These are phyloP conservation scores for Poecilia gillii DNA, from an alignment of 2,797 vertebrate genomes.

Conservation along the genomic window DNA sequence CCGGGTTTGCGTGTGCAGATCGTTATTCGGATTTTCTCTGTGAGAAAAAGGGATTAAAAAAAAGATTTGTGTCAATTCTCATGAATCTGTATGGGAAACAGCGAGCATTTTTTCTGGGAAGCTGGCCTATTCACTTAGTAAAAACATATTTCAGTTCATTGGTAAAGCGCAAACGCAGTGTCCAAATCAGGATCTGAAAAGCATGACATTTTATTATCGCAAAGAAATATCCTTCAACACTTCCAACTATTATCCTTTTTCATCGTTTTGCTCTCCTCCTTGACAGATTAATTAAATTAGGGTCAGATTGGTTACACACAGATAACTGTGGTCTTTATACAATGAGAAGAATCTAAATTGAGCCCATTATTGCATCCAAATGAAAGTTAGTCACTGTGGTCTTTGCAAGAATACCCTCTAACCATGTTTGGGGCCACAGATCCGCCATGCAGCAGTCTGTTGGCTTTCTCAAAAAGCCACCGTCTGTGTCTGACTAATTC, in stretches of 20 bases:
- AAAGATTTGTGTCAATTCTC: constrained; percentile 74
- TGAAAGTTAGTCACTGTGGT: constrained; percentile 59
- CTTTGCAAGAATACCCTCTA: constrained; percentile 43
- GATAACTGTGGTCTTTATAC: constrained; percentile 48
- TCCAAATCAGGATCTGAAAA: constrained; percentile 37
- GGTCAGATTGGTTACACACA: constrained; percentile 49
- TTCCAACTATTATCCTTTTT: constrained; percentile 18
- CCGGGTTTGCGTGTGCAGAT: constrained; percentile 74
- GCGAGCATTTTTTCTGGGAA: constrained; percentile 71
- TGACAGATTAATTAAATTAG: constrained; percentile 55
- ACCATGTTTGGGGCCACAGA: constrained; percentile 53
- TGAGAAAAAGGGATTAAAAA: constrained; percentile 71
- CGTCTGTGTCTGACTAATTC: constrained; percentile 45
- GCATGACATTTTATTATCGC: constrained; percentile 31
- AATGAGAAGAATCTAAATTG: constrained; percentile 43
- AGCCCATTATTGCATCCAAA: constrained; percentile 38
- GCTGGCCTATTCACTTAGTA: constrained; percentile 39
- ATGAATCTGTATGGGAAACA: constrained; percentile 81
- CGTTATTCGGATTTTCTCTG: constrained; percentile 68
- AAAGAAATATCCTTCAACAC: constrained; percentile 16
- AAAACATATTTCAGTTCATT: constrained; percentile 50
- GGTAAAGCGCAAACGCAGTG: constrained; percentile 15
- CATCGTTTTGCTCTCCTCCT: constrained; percentile 17
- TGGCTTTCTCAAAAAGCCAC: constrained; percentile 39
- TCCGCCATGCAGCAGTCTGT: constrained; percentile 42